Percentiles rank a stretch among this genome's conserved stretches.
These are phyloP conservation scores for Dufourea novaeangliae DNA, from an alignment of 1,140 invertebrate species.

Conservation along the genomic window DNA sequence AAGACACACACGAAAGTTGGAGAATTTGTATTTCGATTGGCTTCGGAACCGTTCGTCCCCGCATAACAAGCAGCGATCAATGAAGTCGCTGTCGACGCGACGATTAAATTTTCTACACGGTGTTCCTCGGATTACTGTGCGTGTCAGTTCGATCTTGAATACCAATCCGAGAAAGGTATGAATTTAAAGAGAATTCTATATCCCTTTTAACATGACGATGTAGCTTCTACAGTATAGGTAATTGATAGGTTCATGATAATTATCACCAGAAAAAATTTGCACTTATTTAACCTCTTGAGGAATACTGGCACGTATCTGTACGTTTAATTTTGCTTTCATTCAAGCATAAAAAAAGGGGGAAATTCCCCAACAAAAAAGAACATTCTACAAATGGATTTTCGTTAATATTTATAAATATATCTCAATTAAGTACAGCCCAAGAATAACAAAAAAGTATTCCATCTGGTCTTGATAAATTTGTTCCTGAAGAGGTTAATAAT, in stretches of 20 bases:
- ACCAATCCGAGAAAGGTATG: background rate
- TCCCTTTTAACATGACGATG: background rate
- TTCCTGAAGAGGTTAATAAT: no score
- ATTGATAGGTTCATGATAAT: background rate
- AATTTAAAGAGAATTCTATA: background rate
- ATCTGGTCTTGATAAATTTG: no score
- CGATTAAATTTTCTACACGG: background rate
- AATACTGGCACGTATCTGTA: no score
- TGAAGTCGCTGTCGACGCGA: background rate
- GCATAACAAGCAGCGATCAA: background rate
- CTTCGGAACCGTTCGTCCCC: background rate
- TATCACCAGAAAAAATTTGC: background rate
- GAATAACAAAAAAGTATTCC: no score
- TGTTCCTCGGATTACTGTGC: background rate
- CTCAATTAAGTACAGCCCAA: no score
- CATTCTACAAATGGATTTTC: no score
- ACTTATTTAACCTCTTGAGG: no score
- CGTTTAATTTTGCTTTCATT: no score
- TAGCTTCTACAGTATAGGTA: background rate
- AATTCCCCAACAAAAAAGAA: no score
- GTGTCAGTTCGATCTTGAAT: background rate
- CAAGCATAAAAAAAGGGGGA: no score
- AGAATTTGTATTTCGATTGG: constrained; percentile 2
- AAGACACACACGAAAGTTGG: no score
- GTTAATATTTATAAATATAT: no score